Evolutionary conservation across 2,888 invertebrate species (phyloP), one percentile per base, ranked within the genome.

Genomic region (Cosmopolites sordidus): DNA sequence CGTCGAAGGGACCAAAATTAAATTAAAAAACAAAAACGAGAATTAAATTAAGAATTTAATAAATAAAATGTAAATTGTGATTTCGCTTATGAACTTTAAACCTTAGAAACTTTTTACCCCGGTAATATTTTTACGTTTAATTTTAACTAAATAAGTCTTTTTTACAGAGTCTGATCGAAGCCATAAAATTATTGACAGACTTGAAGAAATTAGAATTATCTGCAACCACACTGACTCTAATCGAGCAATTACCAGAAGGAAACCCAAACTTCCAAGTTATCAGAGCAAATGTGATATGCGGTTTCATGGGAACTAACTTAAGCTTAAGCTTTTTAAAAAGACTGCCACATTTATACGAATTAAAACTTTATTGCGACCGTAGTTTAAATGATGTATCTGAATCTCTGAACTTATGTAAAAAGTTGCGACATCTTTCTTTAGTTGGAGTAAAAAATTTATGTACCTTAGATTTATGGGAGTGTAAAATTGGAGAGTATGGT

Each of bases 231-330:
- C 42, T 49, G 14, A 50, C 40, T 30, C 30, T 50, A 11, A 38
- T 54, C 16, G 50, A 54, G 27, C 39, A 30, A 1, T 22, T 54
- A 17, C 45, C 50, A 11, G 46, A 54, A 42, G 46, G 18, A 12
- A 54, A 46, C 14, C 41, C 47, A 6, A 37, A 54, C 12, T 43
- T 54, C 12, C 18, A 50, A 37, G 29, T 41, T 4, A 27, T 54
- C 16, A 50, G 22, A 16, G 49, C 41, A 8, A 47, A 50, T 18
- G 14, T 54, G 11, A 50, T 54, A 15, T 39, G 47, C 16, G 49
- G 54, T 12, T 27, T 47, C 15, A 42, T 40, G 16, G 46, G 46
- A 16, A 14, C 44, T 15, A 29, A 50, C 39, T 5, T 54, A 27
- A 45, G 46, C 15, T 39, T 54, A 12, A 41, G 15, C 5, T 54